Base-by-base conservation (phyloP, 2,888 invertebrate genomes). In the Sinhomidia bicolor region DNA sequence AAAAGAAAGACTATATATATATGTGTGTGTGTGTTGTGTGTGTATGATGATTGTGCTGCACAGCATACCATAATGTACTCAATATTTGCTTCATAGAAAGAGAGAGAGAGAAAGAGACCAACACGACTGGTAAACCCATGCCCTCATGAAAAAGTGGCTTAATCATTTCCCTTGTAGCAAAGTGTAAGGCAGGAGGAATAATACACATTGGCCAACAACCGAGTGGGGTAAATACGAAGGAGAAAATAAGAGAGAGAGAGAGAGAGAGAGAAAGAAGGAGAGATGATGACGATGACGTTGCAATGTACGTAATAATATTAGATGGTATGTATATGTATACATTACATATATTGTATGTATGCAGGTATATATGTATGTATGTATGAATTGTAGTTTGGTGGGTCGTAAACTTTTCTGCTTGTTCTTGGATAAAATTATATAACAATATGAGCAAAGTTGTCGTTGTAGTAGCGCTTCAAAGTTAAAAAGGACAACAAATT, bases 11-110 rank as follows among this genome's bases (percentile, higher is more conserved):
- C 51, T n/a, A 57, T 57, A 7, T 57, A 7, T 57, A n/a, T 7
- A 57, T 23, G 36, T 32, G 29, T 65, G 3, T 65, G 51, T 65
- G 32, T 17, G 6, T 65, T 17, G 32, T 57, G n/a, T n/a, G n/a
- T n/a, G n/a, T n/a, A n/a, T n/a, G n/a, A n/a, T n/a, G n/a, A n/a
- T n/a, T n/a, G n/a, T n/a, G n/a, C n/a, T n/a, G n/a, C n/a, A n/a
- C n/a, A n/a, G n/a, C n/a, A n/a, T n/a, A n/a, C n/a, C 32, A 78
- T 54, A 36, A 78, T 78, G 36, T 36, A 78, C 78, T 78, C 78
- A 57, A 47, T 29, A 76, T 3, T 32, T 65, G 36, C 60, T 32
- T 36, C 17, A 17, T n/a, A 17, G 36, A 3, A 36, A 71, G 20
- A 71, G 41, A 44, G 71, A 44, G 20, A 44, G 17, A n/a, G 36